Percentiles rank a stretch among this genome's conserved stretches.
phyloP scores from a whole-genome alignment of 2,797 vertebrate genomes.

The Scyliorhinus canicula region DNA sequence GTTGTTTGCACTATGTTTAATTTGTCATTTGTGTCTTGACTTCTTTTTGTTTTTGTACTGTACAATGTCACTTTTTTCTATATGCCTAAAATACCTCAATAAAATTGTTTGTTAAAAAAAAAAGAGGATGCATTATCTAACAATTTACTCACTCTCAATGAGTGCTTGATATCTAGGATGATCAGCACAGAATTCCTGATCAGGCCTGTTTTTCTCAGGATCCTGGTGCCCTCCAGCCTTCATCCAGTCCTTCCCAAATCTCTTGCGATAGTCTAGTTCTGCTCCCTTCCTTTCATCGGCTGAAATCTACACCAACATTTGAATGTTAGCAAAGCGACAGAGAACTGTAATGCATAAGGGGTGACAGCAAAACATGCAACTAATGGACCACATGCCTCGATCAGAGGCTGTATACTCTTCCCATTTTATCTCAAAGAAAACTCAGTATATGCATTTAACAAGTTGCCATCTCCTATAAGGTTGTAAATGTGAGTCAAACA shows the following conservation, averaged over 20 bases:
- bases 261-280: constrained; percentile 86
- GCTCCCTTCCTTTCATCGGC: constrained; percentile 73
- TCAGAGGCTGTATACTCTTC: background rate
- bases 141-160: constrained; percentile 68
- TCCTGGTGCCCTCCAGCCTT: constrained; percentile 67
- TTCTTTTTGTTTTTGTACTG: no score
- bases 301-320: constrained; percentile 56
- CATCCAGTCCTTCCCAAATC: constrained; percentile 78
- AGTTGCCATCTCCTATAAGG: background rate
- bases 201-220: constrained; percentile 56
- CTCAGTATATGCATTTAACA: background rate
- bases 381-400: background rate
- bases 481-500: background rate
- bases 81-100: no score
- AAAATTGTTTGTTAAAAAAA: no score
- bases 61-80: no score
- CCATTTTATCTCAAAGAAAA: background rate
- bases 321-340: background rate
- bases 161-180: constrained; percentile 75
- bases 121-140: background rate
- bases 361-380: background rate
- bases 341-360: background rate
- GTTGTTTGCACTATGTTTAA: no score
- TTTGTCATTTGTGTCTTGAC: no score
- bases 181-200: constrained; percentile 61